Base-by-base conservation (phyloP, 2,888 invertebrate species). In the Rutpela maculata region DNA sequence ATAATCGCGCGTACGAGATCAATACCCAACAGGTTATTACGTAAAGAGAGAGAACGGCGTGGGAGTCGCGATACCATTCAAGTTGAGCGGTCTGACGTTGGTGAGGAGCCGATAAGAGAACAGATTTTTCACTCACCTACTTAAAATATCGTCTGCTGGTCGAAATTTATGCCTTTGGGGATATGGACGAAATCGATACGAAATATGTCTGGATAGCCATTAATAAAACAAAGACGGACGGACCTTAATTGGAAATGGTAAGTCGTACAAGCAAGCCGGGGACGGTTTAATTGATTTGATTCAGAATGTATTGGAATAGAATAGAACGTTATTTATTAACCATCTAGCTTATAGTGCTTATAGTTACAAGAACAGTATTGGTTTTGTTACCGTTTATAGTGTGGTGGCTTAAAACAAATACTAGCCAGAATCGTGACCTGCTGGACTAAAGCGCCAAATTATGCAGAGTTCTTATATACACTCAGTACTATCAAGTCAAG, bases 1-100 rank as follows among this genome's bases (percentile, higher is more conserved):
- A n/a, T 50, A 50, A 50, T 50, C n/a, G n/a, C n/a, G n/a, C 50
- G n/a, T 50, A n/a, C 50, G n/a, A n/a, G 50, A n/a, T 50, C 50
- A 6, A 50, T 50, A 50, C 50, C n/a, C n/a, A 50, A 50, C n/a
- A 50, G n/a, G 50, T 50, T n/a, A 5, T 50, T 50, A 50, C 50
- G 50, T 50, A 43, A 43, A 50, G 12, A n/a, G 12, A n/a, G 50
- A 50, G n/a, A 50, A 50, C 1, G n/a, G 5, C 4, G 50, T 50
- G 50, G 50, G 50, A 50, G 50, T n/a, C n/a, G 4, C n/a, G 50
- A 50, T 50, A n/a, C n/a, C 50, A n/a, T 50, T 50, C n/a, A 50
- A 50, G 50, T 50, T n/a, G 50, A 50, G 50, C 50, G 50, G 50
- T n/a, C 50, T 50, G 50, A 50, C 50, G 50, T 50, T 50, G 50